Evolutionary conservation across 2,888 invertebrate genomes (phyloP), one percentile per base, ranked within the genome.

Genomic region (Pocota personata): DNA sequence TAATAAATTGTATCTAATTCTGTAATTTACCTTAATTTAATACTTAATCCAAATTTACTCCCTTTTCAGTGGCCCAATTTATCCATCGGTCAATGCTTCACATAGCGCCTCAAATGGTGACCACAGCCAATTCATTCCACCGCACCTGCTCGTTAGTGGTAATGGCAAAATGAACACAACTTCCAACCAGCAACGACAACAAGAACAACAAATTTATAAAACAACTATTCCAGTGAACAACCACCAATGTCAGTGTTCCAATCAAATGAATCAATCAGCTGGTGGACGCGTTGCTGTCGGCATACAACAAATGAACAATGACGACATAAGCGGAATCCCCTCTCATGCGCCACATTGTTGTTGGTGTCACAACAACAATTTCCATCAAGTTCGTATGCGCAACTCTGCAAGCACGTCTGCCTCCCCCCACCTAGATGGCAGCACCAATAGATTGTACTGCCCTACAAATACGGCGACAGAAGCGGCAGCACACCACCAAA

Each of bases 141-240:
- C 69, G 12, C 83, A 79, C 32, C 14, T 79, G 14, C 21, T 60
- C 1, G 32, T 0, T 37, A 83, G 32, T 75, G 84, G 71, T 52
- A 71, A 76, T 80, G 66, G 6, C 43, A 84, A 80, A 80, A 60
- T 76, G 80, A 80, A 84, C 24, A 10, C 57, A 3, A 10, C 43
- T 64, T 66, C 72, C 84, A 87, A 86, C 73, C 88, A 88, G 21
- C 87, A 84, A 35, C 88, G 83, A 19, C 88, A 89, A 30, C 88
- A 82, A 16, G 82, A 88, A 16, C 83, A 88, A 72, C 69, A 88
- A 62, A 89, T 88, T 69, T 90, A 89, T 82, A 91, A 91, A 88
- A 91, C 91, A 84, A 91, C 91, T 57, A 92, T 91, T 88, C 91
- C 91, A 88, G 90, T 91, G 64, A 90, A 91, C 75, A 89, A 87